Evolutionary conservation across 2,888 invertebrate genomes (phyloP).

Genomic region (Spisula subtruncata): DNA sequence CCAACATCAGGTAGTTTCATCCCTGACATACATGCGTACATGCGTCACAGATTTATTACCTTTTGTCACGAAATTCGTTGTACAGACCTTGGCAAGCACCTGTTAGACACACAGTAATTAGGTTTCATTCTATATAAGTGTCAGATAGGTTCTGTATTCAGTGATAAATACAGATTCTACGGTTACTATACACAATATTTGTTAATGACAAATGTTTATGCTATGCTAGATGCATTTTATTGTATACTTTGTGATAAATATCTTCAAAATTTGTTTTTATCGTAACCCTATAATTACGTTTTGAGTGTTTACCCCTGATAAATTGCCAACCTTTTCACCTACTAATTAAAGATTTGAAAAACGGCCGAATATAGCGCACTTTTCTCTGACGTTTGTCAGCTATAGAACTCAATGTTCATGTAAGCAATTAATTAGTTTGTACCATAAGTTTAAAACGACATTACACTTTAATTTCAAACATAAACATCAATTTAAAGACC

Average conservation of each 20-base stretch:
- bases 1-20: not conserved
- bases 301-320: not conserved
- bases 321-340: not conserved
- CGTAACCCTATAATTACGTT: not conserved
- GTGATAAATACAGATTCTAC: not conserved
- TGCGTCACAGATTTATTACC: not conserved
- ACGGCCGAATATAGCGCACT: not conserved
- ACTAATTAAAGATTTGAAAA: not conserved
- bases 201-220: not conserved
- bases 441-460: not conserved
- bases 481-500: conserved; percentile 36
- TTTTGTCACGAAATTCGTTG: not conserved
- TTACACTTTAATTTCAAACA: conserved; percentile 24
- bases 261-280: not conserved
- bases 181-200: conserved; percentile 8
- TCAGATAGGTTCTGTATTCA: not conserved
- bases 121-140: not conserved
- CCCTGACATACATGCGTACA: not conserved
- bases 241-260: not conserved
- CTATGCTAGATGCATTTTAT: conserved; percentile 8
- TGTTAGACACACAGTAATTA: not conserved
- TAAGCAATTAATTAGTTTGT: not conserved
- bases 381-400: not conserved
- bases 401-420: not conserved
- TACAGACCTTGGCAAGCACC: not conserved